These are phyloP conservation scores for Ceyx melanurus DNA, from an alignment of 2,113 vertebrate genomes.

Conservation along the genomic window DNA sequence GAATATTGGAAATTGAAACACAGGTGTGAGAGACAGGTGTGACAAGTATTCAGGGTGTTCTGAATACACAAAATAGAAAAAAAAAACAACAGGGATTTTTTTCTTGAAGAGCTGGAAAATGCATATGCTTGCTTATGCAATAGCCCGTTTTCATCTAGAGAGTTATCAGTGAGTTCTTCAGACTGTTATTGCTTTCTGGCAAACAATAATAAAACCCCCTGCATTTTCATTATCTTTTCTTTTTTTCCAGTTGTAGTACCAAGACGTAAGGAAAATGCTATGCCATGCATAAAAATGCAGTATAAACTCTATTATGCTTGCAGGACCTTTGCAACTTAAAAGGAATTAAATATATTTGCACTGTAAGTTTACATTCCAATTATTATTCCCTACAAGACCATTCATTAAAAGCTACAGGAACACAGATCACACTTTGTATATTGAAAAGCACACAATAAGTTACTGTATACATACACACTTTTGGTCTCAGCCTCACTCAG, in stretches of 20 bases:
- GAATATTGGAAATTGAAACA: slow-evolving; percentile 29
- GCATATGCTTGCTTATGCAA: background rate
- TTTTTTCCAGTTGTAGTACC: background rate
- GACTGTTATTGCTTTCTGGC: background rate
- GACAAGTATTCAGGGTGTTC: slow-evolving; percentile 51
- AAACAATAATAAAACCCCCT: background rate
- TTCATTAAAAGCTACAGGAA: background rate
- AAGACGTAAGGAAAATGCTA: background rate
- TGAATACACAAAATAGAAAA: slow-evolving; percentile 33
- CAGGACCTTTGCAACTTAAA: background rate
- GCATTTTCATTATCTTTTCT: background rate
- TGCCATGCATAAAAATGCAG: background rate
- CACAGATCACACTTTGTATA: background rate
- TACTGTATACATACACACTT: background rate
- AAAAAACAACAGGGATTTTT: background rate
- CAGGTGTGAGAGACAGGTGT: slow-evolving; percentile 51
- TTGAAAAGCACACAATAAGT: background rate
- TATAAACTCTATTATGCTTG: background rate
- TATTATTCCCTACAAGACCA: background rate
- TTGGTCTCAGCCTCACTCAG: background rate
- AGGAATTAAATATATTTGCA: background rate
- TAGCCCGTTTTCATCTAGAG: background rate
- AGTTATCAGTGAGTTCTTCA: background rate
- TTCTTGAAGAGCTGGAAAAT: background rate
- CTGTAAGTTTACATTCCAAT: background rate